Percentiles rank a stretch among this genome's conserved stretches.
Evolutionary conservation across 1,140 invertebrate species (phyloP).

Genomic region (Colletes gigas): DNA sequence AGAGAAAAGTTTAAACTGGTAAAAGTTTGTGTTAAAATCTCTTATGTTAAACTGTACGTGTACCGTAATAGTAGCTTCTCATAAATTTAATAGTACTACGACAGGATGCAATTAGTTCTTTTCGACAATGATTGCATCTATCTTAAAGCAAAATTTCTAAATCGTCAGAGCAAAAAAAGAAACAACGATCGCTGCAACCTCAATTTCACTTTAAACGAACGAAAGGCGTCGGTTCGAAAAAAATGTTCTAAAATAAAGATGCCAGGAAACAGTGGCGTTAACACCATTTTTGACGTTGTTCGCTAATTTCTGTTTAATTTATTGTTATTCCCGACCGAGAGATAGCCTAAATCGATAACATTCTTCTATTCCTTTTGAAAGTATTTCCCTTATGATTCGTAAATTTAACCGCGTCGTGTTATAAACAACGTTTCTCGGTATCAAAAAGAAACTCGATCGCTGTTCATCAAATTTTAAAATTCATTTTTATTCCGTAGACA

Average conservation of each 20-base stretch:
- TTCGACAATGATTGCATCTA: neutral
- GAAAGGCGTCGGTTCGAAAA: neutral
- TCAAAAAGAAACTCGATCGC: too few relatives aligned
- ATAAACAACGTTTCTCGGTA: neutral
- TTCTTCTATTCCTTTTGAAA: too few relatives aligned
- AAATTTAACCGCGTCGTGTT: neutral
- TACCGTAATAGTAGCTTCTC: neutral
- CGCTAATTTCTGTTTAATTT: neutral
- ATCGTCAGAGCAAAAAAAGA: neutral
- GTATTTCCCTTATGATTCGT: too few relatives aligned
- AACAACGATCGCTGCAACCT: neutral
- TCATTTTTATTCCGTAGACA: too few relatives aligned
- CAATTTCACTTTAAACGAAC: conserved; percentile 4
- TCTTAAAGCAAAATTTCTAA: neutral
- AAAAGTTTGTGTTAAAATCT: neutral
- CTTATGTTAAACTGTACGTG: neutral
- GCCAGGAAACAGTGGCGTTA: neutral
- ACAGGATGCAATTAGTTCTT: neutral
- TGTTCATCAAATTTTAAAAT: too few relatives aligned
- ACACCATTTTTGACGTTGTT: neutral
- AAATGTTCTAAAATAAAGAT: neutral
- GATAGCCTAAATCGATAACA: too few relatives aligned
- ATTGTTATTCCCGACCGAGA: too few relatives aligned
- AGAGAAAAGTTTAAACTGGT: neutral
- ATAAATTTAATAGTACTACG: neutral